A percentile compares a stretch with the other conserved stretches of the same genome.
These are phyloP conservation scores for Urocitellus parryii DNA, from an alignment of 2,113 vertebrate species.

Conservation along the genomic window DNA sequence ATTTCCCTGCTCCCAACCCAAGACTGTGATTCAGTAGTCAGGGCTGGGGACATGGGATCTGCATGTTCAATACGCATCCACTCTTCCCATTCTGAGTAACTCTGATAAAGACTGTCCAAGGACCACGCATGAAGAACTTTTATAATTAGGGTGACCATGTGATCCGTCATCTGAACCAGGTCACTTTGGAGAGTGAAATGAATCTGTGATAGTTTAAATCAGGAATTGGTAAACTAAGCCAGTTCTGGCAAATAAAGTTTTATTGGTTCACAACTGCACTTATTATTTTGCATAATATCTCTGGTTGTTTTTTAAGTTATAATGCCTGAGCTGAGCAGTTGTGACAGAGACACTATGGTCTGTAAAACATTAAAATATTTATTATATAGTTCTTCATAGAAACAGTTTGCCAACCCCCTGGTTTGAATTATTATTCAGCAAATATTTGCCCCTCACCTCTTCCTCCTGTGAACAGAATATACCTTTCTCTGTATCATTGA, in stretches of 20 bases:
- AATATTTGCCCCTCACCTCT: not conserved
- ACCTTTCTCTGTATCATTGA: not conserved
- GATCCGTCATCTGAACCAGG: not conserved
- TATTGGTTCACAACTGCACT: not conserved
- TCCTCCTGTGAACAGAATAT: not conserved
- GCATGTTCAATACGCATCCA: not conserved
- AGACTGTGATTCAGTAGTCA: not conserved
- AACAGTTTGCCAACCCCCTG: not conserved
- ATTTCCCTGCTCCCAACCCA: not conserved
- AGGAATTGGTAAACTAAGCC: not conserved
- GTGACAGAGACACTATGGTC: not conserved
- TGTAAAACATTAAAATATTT: not conserved
- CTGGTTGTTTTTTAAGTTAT: not conserved
- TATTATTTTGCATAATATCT: not conserved
- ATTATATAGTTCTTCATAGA: not conserved
- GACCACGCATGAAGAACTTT: not conserved
- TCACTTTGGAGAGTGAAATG: not conserved
- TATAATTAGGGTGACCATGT: not conserved
- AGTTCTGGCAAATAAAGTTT: not conserved
- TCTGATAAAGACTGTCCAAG: not conserved
- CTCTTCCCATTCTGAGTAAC: not conserved
- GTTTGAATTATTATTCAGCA: not conserved
- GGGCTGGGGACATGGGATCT: not conserved
- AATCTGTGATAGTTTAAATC: not conserved
- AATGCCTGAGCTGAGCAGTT: not conserved